phyloP scores from a whole-genome alignment of 1,140 invertebrate species.

The Artemia franciscana region DNA sequence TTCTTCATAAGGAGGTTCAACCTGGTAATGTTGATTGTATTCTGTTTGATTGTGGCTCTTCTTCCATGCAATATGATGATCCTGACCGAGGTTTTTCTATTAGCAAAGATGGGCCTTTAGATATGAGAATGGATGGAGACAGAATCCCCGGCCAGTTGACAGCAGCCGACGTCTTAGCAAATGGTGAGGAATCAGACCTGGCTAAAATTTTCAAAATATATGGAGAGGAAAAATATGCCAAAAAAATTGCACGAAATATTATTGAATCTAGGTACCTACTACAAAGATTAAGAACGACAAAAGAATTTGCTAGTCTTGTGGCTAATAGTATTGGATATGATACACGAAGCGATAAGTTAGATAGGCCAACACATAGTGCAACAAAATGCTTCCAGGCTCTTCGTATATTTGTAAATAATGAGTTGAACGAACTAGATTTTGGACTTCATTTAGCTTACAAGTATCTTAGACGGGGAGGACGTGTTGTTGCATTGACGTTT shows the following conservation, averaged over 20 bases:
- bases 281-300: constrained; percentile 51
- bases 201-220: constrained; percentile 63
- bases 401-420: constrained; percentile 88
- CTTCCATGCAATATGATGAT: constrained; percentile 79
- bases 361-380: constrained; percentile 49
- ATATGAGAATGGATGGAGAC: constrained; percentile 82
- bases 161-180: constrained; percentile 60
- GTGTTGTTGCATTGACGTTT: constrained; percentile 59
- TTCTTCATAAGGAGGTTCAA: constrained; percentile 34
- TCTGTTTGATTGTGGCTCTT: constrained; percentile 83
- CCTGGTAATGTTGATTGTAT: constrained; percentile 54
- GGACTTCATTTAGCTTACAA: constrained; percentile 50
- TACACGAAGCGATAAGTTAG: constrained; percentile 36
- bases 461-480: constrained; percentile 49
- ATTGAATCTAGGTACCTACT: constrained; percentile 64
- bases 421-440: constrained; percentile 85
- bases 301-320: constrained; percentile 56
- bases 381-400: constrained; percentile 86
- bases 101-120: constrained; percentile 57
- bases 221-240: constrained; percentile 68
- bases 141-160: constrained; percentile 42
- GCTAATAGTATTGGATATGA: constrained; percentile 32
- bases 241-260: constrained; percentile 63
- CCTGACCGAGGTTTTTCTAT: constrained; percentile 60
- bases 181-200: constrained; percentile 48